phyloP scores from a whole-genome alignment of 2,113 vertebrate species.

The Charina bottae region DNA sequence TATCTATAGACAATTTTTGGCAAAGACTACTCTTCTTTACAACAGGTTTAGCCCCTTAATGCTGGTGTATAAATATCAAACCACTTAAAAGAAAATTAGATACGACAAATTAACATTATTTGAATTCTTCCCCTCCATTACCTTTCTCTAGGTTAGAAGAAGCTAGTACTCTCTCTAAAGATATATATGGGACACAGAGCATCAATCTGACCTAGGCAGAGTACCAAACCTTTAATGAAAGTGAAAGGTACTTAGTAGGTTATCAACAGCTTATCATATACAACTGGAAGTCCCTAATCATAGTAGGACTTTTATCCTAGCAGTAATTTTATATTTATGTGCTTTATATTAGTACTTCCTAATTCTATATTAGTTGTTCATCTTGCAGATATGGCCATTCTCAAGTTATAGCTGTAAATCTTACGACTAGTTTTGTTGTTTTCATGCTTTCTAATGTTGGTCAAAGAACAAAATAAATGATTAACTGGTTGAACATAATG shows the following conservation, averaged over 20 bases:
- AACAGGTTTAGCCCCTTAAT: not conserved
- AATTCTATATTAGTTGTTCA: not conserved
- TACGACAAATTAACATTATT: not conserved
- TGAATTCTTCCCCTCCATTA: not conserved
- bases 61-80: not conserved
- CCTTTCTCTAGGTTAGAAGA: not conserved
- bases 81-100: not conserved
- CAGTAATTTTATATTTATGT: not conserved
- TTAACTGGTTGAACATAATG: not conserved
- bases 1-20: not conserved
- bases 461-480: not conserved
- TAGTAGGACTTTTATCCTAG: not conserved
- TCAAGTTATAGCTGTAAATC: not conserved
- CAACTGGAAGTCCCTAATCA: not conserved
- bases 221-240: not conserved
- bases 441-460: not conserved
- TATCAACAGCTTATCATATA: not conserved
- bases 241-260: not conserved
- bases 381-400: not conserved
- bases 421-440: not conserved
- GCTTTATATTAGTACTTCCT: not conserved
- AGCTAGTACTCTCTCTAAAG: not conserved
- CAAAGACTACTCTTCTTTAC: not conserved
- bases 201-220: not conserved
- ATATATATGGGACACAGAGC: not conserved